Evolutionary conservation across 1,140 invertebrate species (phyloP).

Genomic region (Dinoponera quadriceps): DNA sequence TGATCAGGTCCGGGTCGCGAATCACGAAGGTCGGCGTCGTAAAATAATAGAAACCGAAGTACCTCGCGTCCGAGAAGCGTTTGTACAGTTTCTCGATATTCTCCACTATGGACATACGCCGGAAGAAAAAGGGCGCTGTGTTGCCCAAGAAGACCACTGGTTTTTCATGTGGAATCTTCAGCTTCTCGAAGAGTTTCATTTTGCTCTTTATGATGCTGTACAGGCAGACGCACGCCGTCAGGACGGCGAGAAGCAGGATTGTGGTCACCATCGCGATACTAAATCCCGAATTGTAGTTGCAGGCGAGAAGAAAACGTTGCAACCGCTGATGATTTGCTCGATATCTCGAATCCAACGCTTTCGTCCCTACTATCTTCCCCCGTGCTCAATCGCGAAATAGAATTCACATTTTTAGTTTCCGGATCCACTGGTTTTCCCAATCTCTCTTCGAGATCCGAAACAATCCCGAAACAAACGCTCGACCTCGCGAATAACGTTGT

Average conservation of each 20-base stretch:
- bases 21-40: background rate
- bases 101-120: background rate
- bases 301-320: too few relatives aligned
- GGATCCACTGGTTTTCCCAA: too few relatives aligned
- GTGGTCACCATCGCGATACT: background rate
- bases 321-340: too few relatives aligned
- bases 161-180: background rate
- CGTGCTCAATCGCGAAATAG: too few relatives aligned
- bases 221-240: background rate
- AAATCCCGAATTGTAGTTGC: too few relatives aligned
- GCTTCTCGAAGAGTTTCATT: background rate
- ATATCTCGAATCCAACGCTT: too few relatives aligned
- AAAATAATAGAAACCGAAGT: conserved; percentile 56
- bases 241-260: background rate
- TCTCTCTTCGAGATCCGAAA: too few relatives aligned
- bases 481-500: too few relatives aligned
- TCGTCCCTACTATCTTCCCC: too few relatives aligned
- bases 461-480: too few relatives aligned
- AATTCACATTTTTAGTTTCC: too few relatives aligned
- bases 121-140: background rate
- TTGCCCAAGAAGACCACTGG: conserved; percentile 45
- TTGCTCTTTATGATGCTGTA: background rate
- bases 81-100: background rate
- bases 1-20: conserved; percentile 55
- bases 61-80: conserved; percentile 9